Evolutionary conservation across 92 coral and sea anemone species (phyloP).

Genomic region (Nematostella vectensis): DNA sequence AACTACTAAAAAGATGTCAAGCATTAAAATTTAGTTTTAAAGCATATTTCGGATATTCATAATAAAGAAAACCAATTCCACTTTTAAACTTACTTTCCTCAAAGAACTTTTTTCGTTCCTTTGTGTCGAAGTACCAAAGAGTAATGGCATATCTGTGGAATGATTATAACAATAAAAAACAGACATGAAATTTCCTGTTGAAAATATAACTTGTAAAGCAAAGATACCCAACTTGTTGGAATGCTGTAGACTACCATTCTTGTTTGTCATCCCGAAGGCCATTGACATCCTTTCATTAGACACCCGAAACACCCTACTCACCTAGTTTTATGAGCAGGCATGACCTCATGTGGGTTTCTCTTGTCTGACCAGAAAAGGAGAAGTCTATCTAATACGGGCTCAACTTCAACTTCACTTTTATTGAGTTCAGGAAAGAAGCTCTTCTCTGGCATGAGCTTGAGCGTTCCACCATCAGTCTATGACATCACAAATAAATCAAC

Average conservation of each 20-base stretch:
- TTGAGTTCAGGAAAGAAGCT: conserved; percentile 28
- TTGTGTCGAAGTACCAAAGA: conserved; percentile 91
- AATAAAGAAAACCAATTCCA: no score
- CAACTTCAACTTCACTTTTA: conserved; percentile 47
- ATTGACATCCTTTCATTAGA: no score
- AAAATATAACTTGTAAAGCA: not conserved
- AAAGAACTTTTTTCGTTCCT: conserved; percentile 56
- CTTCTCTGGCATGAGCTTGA: conserved; percentile 74
- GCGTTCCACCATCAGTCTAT: conserved; percentile 60
- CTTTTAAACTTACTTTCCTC: conserved; percentile 24
- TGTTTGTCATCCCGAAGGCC: no score
- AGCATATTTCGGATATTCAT: no score
- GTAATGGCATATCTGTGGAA: conserved; percentile 79
- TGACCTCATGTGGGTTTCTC: conserved; percentile 93
- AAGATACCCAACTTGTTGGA: no score
- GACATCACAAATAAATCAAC: not conserved
- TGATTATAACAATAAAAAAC: conserved; percentile 2
- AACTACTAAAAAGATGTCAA: no score
- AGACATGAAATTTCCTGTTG: not conserved
- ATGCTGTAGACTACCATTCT: no score
- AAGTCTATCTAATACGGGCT: conserved; percentile 83
- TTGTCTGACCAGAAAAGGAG: conserved; percentile 95
- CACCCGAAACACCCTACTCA: no score
- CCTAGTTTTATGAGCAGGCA: conserved; percentile 75
- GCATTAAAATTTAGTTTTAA: no score